Evolutionary conservation across 2,797 vertebrate species (phyloP), one percentile per base, ranked within the genome.

Genomic region (Sebastes kiyomatsui): DNA sequence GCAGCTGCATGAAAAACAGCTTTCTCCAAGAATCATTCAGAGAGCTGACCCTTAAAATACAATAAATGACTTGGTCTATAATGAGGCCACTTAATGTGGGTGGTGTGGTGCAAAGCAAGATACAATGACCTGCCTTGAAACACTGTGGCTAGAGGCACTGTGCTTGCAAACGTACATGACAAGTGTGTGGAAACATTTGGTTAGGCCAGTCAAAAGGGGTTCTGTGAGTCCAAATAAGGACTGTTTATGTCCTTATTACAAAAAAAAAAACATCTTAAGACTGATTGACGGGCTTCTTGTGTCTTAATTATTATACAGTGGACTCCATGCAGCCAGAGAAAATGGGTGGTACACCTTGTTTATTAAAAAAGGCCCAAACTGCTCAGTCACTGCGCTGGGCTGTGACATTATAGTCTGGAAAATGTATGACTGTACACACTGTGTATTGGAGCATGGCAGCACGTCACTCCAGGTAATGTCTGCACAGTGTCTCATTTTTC

Each of bases 221-320:
- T 94, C 79, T 96, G 88, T 95, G 74, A 76, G 35, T 22, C 65
- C 54, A 78, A 87, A 91, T 91, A 94, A 93, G 88, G 88, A 70
- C 79, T 72, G 42, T 88, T 93, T 93, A 80, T 93, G 79, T 87
- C 67, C 62, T 56, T 56, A 64, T 83, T 84, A 77, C 59, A 22
- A 72, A 83, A 77, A 66, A 71, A 61, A 87, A 71, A 90, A 80
- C 74, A 88, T 83, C 22, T 83, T 87, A 82, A 72, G 68, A 35
- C 72, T 87, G 88, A 94, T 87, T 92, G 80, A 92, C 80, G 30
- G 79, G 61, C 78, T 77, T 68, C 77, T 79, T 13, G 13, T 52
- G 71, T 86, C 75, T 76, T 86, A 83, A 88, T 90, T 71, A 83
- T 69, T 79, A 84, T 77, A 79, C 42, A n/a, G 59, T 61, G 23